Conservation (phyloP, 2,113 vertebrate genomes). For the Hyperopisus bebe region DNA sequence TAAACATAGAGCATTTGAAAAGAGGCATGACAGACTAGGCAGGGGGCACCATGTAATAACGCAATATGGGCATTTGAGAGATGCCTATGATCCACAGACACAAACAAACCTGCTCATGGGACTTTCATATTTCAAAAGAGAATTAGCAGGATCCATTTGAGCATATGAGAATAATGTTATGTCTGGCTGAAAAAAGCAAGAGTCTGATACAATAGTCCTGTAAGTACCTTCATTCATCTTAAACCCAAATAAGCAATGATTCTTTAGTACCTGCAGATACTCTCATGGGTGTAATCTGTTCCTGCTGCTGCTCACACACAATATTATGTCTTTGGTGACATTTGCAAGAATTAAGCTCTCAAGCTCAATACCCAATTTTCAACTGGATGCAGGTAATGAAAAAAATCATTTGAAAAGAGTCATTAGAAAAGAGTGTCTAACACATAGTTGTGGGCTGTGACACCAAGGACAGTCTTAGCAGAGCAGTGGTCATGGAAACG, state of each 20-base stretch:
- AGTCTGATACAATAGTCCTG: not conserved
- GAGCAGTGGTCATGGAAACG: not conserved
- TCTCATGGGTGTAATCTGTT: not conserved
- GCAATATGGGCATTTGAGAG: not conserved
- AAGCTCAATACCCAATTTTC: not conserved
- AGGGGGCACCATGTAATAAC: not conserved
- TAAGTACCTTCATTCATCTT: constrained; percentile 5
- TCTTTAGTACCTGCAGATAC: not conserved
- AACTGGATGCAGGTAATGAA: not conserved
- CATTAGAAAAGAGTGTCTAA: not conserved
- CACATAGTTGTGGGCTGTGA: not conserved
- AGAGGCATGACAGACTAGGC: not conserved
- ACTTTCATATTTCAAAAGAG: not conserved
- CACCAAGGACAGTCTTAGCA: not conserved
- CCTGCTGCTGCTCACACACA: not conserved
- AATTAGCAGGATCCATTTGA: not conserved
- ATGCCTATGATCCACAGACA: not conserved
- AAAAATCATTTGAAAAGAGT: not conserved
- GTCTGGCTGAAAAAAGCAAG: not conserved
- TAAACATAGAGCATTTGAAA: not conserved
- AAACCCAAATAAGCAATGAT: not conserved
- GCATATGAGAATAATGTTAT: not conserved
- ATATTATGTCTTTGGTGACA: constrained; percentile 1
- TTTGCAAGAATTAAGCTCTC: not conserved
- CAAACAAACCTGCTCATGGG: not conserved